These are phyloP conservation scores for Lytechinus pictus DNA, from an alignment of 35 echinoderm and acorn worm genomes.

Conservation along the genomic window DNA sequence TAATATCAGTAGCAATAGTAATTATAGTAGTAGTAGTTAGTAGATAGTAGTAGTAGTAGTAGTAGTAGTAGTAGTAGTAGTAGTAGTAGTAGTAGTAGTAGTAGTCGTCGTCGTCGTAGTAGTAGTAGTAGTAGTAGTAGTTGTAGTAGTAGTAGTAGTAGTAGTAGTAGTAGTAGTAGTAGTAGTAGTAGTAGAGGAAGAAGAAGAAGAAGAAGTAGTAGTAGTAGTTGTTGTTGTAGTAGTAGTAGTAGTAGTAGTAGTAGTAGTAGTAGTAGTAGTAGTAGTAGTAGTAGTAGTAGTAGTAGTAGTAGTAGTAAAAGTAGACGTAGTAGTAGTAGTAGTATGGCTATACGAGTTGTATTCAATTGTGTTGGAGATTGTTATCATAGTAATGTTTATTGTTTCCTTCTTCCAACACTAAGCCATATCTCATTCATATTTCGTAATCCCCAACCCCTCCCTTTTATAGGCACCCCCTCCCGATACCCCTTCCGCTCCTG, in stretches of 20 bases:
- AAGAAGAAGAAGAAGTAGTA: not conserved
- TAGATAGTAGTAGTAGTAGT: not conserved
- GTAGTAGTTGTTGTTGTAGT: not conserved
- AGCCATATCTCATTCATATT: not conserved
- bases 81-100: conserved; percentile 8
- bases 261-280: not conserved
- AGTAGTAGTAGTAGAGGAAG: not conserved
- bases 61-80: not conserved
- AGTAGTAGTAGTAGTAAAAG: not conserved
- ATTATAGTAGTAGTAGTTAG: too few species aligned
- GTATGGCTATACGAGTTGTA: not conserved
- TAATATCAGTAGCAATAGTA: too few species aligned
- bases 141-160: not conserved
- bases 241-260: not conserved
- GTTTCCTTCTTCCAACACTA: not conserved
- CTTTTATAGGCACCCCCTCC: not conserved
- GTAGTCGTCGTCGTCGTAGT: not conserved
- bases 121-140: not conserved
- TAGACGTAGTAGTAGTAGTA: not conserved
- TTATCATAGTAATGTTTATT: not conserved
- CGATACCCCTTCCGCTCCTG: conserved; percentile 9
- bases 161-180: not conserved
- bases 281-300: not conserved
- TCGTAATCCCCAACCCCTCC: not conserved
- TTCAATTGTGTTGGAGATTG: not conserved